These are phyloP conservation scores for Cinclus cinclus DNA, from an alignment of 2,113 vertebrate genomes.

Conservation along the genomic window DNA sequence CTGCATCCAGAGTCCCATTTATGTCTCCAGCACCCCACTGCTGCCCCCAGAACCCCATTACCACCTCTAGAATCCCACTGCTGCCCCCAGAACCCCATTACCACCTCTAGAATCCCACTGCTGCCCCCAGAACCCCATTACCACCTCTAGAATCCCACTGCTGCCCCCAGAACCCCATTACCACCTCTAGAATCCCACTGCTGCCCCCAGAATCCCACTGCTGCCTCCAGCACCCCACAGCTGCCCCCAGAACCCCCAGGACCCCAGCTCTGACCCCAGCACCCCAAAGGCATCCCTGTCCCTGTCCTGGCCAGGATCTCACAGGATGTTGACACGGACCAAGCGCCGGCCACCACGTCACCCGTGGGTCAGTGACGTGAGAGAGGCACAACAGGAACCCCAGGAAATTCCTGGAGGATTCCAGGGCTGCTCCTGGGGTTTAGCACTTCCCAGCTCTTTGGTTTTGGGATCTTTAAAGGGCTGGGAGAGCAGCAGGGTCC, in stretches of 20 bases:
- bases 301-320: not conserved
- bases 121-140: rapidly evolving
- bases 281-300: rapidly evolving
- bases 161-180: rapidly evolving
- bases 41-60: rapidly evolving
- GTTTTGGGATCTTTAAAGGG: rapidly evolving
- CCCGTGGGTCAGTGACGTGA: rapidly evolving
- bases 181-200: rapidly evolving
- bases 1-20: not conserved
- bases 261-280: rapidly evolving
- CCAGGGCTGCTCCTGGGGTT: not conserved
- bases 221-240: rapidly evolving
- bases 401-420: not conserved
- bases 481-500: not conserved
- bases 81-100: rapidly evolving
- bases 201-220: rapidly evolving
- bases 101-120: rapidly evolving
- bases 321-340: not conserved
- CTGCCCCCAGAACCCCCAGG: not conserved
- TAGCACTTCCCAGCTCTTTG: not conserved
- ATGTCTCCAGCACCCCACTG: rapidly evolving
- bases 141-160: rapidly evolving
- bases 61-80: rapidly evolving
- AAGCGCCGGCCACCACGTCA: not conserved
- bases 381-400: not conserved